Evolutionary conservation across 1,140 invertebrate genomes (phyloP).

Genomic region (Drosophila kohkoa): DNA sequence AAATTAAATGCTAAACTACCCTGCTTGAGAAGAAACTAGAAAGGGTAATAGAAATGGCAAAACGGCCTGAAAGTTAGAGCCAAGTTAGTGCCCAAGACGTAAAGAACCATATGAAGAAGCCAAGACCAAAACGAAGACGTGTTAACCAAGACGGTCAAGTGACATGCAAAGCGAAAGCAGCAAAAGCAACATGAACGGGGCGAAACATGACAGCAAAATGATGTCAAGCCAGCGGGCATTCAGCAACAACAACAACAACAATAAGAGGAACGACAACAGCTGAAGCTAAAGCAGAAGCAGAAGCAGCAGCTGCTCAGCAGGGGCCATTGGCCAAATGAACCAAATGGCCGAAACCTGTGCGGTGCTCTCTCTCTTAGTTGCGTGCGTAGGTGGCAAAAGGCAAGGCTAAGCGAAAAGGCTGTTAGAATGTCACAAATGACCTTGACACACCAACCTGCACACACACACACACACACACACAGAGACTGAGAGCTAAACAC

Average conservation of each 20-base stretch:
- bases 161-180: slow-evolving; percentile 70
- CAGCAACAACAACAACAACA: slow-evolving; percentile 29
- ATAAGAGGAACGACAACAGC: background rate
- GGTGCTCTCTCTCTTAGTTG: slow-evolving; percentile 1
- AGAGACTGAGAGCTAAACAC: slow-evolving; percentile 43
- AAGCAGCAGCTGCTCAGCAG: slow-evolving; percentile 44
- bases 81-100: slow-evolving; percentile 55
- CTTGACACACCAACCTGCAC: slow-evolving; percentile 67
- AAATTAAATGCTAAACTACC: background rate
- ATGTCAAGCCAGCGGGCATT: slow-evolving; percentile 75
- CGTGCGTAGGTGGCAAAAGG: slow-evolving; percentile 42
- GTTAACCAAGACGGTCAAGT: slow-evolving; percentile 71
- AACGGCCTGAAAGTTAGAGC: slow-evolving; percentile 55
- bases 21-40: background rate
- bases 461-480: slow-evolving; percentile 56
- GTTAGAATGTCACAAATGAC: slow-evolving; percentile 74
- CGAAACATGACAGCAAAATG: slow-evolving; percentile 72
- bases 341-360: slow-evolving; percentile 48
- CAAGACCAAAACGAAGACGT: slow-evolving; percentile 55
- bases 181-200: slow-evolving; percentile 43
- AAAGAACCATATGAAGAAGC: slow-evolving; percentile 13
- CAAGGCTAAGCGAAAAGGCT: slow-evolving; percentile 65
- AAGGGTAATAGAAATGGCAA: slow-evolving; percentile 39
- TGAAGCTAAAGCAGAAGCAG: background rate
- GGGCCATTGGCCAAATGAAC: slow-evolving; percentile 51